Conservation (phyloP, 2,113 vertebrate species). For the Rostratula benghalensis region DNA sequence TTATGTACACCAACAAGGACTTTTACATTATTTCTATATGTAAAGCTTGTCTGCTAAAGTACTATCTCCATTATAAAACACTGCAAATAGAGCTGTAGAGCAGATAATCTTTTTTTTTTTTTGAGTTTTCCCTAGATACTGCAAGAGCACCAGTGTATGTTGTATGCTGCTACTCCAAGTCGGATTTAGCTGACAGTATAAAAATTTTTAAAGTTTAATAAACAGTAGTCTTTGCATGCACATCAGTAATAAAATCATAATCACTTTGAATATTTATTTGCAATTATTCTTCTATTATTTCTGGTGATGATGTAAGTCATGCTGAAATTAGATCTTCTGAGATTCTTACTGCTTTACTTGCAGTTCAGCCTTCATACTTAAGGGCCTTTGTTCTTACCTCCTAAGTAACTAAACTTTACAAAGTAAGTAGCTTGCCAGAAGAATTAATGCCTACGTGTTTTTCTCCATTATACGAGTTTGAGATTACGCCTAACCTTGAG, state of each 20-base stretch:
- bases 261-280: neutral
- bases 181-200: neutral
- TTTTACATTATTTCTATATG: neutral
- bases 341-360: neutral
- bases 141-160: neutral
- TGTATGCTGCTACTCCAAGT: neutral
- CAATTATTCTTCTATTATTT: neutral
- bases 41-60: neutral
- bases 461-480: neutral
- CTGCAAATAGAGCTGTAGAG: neutral
- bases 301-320: neutral
- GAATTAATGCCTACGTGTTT: neutral
- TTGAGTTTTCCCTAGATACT: neutral
- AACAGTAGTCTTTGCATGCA: neutral
- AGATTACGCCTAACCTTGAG: neutral
- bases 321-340: neutral
- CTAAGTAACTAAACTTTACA: neutral
- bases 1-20: no score
- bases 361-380: neutral
- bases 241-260: neutral
- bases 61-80: neutral
- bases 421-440: neutral
- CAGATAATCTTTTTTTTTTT: neutral
- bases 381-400: neutral
- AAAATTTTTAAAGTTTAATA: neutral